Percentiles rank a stretch among this genome's conserved stretches.
Evolutionary conservation across 2,797 vertebrate genomes (phyloP).

Genomic region (Lutjanus argentimaculatus): DNA sequence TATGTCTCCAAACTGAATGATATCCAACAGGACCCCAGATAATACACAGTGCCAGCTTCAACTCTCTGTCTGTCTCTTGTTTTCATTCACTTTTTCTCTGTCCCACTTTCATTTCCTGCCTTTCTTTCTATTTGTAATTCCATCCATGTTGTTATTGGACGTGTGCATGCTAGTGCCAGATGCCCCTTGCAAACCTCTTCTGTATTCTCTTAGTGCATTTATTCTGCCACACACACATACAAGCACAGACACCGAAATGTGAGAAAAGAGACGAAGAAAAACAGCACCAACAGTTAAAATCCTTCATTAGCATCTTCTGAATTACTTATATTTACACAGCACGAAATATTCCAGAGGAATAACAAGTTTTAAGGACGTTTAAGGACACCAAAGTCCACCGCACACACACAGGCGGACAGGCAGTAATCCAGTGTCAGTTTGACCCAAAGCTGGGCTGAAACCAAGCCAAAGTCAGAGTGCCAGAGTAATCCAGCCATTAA

Average conservation of each 20-base stretch:
- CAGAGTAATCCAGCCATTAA: slow-evolving; percentile 69
- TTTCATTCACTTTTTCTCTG: slow-evolving; percentile 50
- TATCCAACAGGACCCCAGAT: slow-evolving; percentile 71
- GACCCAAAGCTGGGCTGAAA: slow-evolving; percentile 61
- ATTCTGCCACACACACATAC: slow-evolving; percentile 8
- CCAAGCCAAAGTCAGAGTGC: slow-evolving; percentile 56
- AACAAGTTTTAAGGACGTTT: slow-evolving; percentile 50
- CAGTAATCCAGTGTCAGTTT: slow-evolving; percentile 55
- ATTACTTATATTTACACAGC: slow-evolving; percentile 43
- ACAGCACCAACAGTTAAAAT: slow-evolving; percentile 37
- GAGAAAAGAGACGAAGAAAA: not conserved
- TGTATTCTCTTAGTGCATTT: slow-evolving; percentile 26
- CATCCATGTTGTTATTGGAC: slow-evolving; percentile 26
- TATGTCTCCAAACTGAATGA: slow-evolving; percentile 72
- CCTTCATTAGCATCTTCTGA: slow-evolving; percentile 43
- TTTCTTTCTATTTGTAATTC: slow-evolving; percentile 47
- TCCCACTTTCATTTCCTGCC: slow-evolving; percentile 52
- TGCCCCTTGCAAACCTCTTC: slow-evolving; percentile 33
- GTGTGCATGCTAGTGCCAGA: slow-evolving; percentile 38
- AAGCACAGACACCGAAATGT: not conserved
- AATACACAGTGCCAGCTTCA: slow-evolving; percentile 62
- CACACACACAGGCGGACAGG: slow-evolving; percentile 26
- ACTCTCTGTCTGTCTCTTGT: slow-evolving; percentile 33
- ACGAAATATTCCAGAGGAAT: slow-evolving; percentile 29
- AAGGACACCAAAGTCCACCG: slow-evolving; percentile 51